These are phyloP conservation scores for Fragum whitleyi DNA, from an alignment of 2,888 invertebrate genomes.

Conservation along the genomic window DNA sequence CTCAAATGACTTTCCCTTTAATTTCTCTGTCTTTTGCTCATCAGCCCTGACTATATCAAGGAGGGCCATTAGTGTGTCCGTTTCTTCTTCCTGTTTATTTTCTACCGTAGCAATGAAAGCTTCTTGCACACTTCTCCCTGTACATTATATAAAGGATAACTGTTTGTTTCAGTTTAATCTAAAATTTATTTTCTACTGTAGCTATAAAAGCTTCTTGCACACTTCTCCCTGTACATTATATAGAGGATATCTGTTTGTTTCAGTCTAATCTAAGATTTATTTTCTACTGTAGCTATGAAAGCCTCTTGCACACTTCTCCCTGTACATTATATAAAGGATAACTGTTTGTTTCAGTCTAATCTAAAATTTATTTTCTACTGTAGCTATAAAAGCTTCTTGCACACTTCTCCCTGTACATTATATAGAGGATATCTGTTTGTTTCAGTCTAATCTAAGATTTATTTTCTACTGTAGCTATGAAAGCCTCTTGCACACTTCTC, in stretches of 20 bases:
- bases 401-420: slow-evolving; percentile 49
- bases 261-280: no score
- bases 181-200: slow-evolving; percentile 69
- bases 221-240: slow-evolving; percentile 44
- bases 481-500: slow-evolving; percentile 61
- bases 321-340: slow-evolving; percentile 14
- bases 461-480: slow-evolving; percentile 71
- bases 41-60: slow-evolving; percentile 53
- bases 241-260: background rate
- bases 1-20: slow-evolving; percentile 8
- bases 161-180: no score
- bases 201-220: slow-evolving; percentile 68
- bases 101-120: slow-evolving; percentile 71
- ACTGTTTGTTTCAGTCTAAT: no score
- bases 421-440: background rate
- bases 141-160: background rate
- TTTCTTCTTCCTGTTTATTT: slow-evolving; percentile 73
- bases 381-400: slow-evolving; percentile 68
- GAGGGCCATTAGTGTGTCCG: slow-evolving; percentile 70
- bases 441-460: no score
- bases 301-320: slow-evolving; percentile 64
- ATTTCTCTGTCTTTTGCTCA: slow-evolving; percentile 14
- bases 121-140: slow-evolving; percentile 63
- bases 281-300: slow-evolving; percentile 70
- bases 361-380: slow-evolving; percentile 71